Percentiles rank a stretch among this genome's conserved stretches.
These are phyloP conservation scores for Phorcus lineatus DNA, from an alignment of 2,888 invertebrate species.

Conservation along the genomic window DNA sequence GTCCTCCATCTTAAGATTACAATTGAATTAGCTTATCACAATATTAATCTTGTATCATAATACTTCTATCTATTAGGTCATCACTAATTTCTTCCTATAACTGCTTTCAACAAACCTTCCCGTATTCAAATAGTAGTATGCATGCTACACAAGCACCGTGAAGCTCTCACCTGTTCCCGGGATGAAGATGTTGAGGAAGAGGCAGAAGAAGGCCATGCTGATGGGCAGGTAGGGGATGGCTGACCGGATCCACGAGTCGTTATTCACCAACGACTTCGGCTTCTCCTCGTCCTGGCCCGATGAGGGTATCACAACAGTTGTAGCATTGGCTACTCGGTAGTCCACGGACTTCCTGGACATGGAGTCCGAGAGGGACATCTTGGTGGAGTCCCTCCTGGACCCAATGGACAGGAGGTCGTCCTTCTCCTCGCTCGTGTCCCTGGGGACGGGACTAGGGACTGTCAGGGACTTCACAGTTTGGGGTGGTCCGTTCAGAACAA, in stretches of 20 bases:
- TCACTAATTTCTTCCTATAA: too few species aligned
- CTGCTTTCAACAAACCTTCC: too few species aligned
- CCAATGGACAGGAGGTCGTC: conserved; percentile 38
- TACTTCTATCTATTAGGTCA: too few species aligned
- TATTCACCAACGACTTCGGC: conserved; percentile 48
- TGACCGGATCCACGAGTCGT: conserved; percentile 88
- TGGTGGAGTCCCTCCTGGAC: conserved; percentile 40
- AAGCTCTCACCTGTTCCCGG: conserved; percentile 85
- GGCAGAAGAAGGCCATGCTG: conserved; percentile 90
- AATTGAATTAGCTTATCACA: too few species aligned
- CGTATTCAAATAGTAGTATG: too few species aligned
- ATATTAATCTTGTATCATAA: too few species aligned
- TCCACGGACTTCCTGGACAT: conserved; percentile 48
- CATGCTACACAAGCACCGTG: neutral
- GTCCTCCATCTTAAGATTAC: too few species aligned
- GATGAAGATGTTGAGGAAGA: conserved; percentile 86
- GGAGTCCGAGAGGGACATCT: conserved; percentile 38
- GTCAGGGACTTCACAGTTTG: conserved; percentile 34
- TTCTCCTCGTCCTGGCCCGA: conserved; percentile 42
- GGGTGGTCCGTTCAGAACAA: conserved; percentile 16
- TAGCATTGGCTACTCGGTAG: conserved; percentile 35
- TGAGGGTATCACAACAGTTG: conserved; percentile 27
- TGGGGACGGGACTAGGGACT: conserved; percentile 30
- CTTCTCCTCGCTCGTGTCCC: conserved; percentile 2
- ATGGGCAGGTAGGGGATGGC: conserved; percentile 94